These are phyloP conservation scores for Mus caroli DNA, from an alignment of 2,797 vertebrate genomes.

Conservation along the genomic window DNA sequence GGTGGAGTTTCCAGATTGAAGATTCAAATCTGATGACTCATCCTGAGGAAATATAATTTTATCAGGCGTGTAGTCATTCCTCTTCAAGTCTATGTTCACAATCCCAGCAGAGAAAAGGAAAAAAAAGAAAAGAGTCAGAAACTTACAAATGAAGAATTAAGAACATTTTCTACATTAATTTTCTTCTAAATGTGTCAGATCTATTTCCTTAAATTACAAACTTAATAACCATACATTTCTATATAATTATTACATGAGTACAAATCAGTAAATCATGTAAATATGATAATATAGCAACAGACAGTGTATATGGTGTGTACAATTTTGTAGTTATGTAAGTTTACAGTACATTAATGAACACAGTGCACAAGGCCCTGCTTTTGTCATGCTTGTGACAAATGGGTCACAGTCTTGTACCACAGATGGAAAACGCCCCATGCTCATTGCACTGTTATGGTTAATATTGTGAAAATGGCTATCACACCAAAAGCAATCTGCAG, in stretches of 20 bases:
- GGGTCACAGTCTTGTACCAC: neutral
- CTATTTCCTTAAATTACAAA: constrained; percentile 50
- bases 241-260: neutral
- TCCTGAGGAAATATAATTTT: constrained; percentile 96
- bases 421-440: neutral
- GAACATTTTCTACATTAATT: constrained; percentile 60
- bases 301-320: neutral
- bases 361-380: neutral
- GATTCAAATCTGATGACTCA: constrained; percentile 91
- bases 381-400: neutral
- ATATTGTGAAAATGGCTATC: neutral
- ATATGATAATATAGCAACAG: neutral
- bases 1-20: constrained; percentile 91
- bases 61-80: constrained; percentile 99
- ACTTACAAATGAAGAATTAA: constrained; percentile 53
- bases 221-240: neutral
- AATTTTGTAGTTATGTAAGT: neutral
- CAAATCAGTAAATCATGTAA: neutral
- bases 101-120: neutral
- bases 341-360: neutral
- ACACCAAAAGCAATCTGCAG: neutral
- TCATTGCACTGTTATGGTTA: neutral
- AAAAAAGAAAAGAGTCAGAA: constrained; percentile 19
- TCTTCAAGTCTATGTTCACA: constrained; percentile 93
- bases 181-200: constrained; percentile 38